These are phyloP conservation scores for Hystrix cristata DNA, from an alignment of 2,113 vertebrate genomes.

Conservation along the genomic window DNA sequence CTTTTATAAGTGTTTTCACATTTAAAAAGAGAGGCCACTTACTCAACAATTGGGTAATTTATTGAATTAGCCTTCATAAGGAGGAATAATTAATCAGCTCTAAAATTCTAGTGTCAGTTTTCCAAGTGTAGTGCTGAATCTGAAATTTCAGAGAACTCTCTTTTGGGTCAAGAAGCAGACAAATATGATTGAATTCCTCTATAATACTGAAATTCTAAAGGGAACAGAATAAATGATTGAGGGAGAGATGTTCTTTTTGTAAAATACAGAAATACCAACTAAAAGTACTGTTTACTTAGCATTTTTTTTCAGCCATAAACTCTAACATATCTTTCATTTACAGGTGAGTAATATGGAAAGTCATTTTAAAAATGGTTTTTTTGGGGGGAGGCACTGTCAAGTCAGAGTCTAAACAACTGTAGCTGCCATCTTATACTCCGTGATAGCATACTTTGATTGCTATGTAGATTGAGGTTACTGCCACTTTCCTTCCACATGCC, in stretches of 20 bases:
- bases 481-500: slow-evolving; percentile 65
- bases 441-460: slow-evolving; percentile 80
- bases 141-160: slow-evolving; percentile 65
- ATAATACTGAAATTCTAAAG: slow-evolving; percentile 51
- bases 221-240: slow-evolving; percentile 61
- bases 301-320: slow-evolving; percentile 74
- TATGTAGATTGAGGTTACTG: slow-evolving; percentile 75
- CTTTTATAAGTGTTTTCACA: slow-evolving; percentile 72
- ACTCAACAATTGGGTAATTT: slow-evolving; percentile 76
- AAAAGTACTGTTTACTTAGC: slow-evolving; percentile 62
- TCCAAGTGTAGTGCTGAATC: slow-evolving; percentile 59
- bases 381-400: neutral
- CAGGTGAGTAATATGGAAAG: slow-evolving; percentile 60
- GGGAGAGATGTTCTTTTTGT: slow-evolving; percentile 46
- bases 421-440: slow-evolving; percentile 76
- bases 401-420: neutral
- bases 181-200: slow-evolving; percentile 63
- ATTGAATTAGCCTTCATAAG: slow-evolving; percentile 74
- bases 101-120: slow-evolving; percentile 73
- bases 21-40: slow-evolving; percentile 69
- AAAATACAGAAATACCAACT: slow-evolving; percentile 70
- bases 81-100: slow-evolving; percentile 65
- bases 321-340: slow-evolving; percentile 76
- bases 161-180: slow-evolving; percentile 70
- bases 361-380: slow-evolving; percentile 33